phyloP scores from a whole-genome alignment of 2,888 invertebrate species.

The Patella pellucida region DNA sequence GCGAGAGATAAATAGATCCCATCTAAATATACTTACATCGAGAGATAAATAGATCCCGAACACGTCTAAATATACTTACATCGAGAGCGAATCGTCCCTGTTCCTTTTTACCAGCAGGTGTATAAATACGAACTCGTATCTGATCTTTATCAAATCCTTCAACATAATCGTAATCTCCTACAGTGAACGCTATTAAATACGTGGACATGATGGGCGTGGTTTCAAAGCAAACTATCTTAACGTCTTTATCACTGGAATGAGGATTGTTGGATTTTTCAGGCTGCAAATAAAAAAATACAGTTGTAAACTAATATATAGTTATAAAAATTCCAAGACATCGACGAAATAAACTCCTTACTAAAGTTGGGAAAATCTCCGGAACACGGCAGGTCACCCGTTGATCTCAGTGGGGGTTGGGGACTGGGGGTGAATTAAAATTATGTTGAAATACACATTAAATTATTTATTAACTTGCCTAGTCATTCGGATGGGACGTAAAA shows the following conservation, averaged over 20 bases:
- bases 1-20: slow-evolving; percentile 82
- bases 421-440: no score
- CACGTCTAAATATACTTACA: slow-evolving; percentile 72
- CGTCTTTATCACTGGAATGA: slow-evolving; percentile 64
- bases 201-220: slow-evolving; percentile 94
- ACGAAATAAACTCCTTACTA: no score
- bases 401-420: no score
- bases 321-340: no score
- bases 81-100: slow-evolving; percentile 92
- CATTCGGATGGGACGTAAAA: no score
- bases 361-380: no score
- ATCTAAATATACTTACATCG: slow-evolving; percentile 75
- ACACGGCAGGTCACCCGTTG: no score
- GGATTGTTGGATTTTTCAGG: slow-evolving; percentile 56
- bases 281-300: slow-evolving; percentile 30
- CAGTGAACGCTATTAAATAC: slow-evolving; percentile 92
- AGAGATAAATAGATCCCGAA: slow-evolving; percentile 74
- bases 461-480: no score
- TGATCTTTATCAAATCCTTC: slow-evolving; percentile 87
- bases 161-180: slow-evolving; percentile 94
- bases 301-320: no score
- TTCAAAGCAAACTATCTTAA: slow-evolving; percentile 80
- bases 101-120: slow-evolving; percentile 90
- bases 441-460: no score
- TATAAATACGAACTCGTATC: slow-evolving; percentile 76